Percentiles rank a stretch among this genome's conserved stretches.
Evolutionary conservation across 1,140 invertebrate genomes (phyloP).

Genomic region (Amyelois transitella): DNA sequence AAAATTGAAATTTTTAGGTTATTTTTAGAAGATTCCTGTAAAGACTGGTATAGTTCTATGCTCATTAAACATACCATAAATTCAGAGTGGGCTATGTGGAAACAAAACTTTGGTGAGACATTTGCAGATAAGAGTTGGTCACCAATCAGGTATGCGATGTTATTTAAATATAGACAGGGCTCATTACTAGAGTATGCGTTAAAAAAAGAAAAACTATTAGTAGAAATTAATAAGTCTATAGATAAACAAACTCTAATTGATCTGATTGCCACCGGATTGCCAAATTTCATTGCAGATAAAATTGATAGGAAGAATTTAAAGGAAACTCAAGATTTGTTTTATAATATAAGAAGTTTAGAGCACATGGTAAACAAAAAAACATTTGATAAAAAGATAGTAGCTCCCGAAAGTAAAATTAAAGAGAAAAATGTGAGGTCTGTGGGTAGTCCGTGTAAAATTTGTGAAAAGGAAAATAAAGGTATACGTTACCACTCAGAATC

Average conservation of each 20-base stretch:
- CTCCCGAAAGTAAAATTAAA: constrained; percentile 12
- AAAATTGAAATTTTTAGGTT: constrained; percentile 28
- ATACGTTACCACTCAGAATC: constrained; percentile 29
- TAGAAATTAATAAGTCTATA: constrained; percentile 1
- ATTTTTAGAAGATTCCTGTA: constrained; percentile 34
- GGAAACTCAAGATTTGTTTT: constrained; percentile 6
- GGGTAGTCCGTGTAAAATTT: constrained; percentile 29
- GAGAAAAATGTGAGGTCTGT: constrained; percentile 18
- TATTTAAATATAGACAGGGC: constrained; percentile 14
- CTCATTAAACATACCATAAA: constrained; percentile 29
- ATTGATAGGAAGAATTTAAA: no score
- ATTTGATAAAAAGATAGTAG: background rate
- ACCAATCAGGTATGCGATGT: constrained; percentile 20
- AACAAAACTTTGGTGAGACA: constrained; percentile 36
- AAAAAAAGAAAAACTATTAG: constrained; percentile 1
- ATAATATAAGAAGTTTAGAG: constrained; percentile 9
- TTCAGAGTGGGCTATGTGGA: constrained; percentile 38
- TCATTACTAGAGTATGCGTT: constrained; percentile 15
- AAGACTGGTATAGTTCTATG: constrained; percentile 41
- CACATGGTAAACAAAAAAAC: constrained; percentile 1
- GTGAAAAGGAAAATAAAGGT: constrained; percentile 39
- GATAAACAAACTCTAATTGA: background rate
- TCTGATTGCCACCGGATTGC: no score
- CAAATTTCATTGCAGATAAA: no score
- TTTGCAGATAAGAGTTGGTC: constrained; percentile 36